Percentiles rank a stretch among this genome's conserved stretches.
phyloP scores from a whole-genome alignment of 2,888 invertebrate species.

The Leptinotarsa juncta region DNA sequence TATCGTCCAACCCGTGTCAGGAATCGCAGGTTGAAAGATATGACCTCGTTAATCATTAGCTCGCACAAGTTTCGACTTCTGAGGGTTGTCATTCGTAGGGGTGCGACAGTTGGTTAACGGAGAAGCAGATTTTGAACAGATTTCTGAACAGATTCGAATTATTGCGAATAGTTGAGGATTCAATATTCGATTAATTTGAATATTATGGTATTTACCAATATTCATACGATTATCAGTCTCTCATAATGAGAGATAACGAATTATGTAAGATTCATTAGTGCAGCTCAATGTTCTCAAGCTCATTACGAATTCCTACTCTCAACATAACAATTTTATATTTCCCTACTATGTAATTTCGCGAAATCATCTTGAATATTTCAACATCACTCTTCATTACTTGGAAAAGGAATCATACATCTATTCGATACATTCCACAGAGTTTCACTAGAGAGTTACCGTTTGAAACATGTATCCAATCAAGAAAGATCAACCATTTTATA shows the following conservation, averaged over 20 bases:
- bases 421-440: background rate
- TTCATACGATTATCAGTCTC: background rate
- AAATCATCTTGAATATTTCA: background rate
- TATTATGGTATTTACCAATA: no score
- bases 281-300: background rate
- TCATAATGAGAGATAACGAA: background rate
- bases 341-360: background rate
- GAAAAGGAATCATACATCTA: background rate
- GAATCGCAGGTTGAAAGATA: no score
- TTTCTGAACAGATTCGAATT: no score
- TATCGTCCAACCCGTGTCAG: no score
- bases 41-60: no score
- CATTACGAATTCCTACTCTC: background rate
- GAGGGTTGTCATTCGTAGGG: no score
- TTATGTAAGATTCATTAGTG: background rate
- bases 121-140: no score
- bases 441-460: background rate
- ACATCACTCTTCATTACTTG: background rate
- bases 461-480: constrained; percentile 17
- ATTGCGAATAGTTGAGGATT: no score
- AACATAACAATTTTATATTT: background rate
- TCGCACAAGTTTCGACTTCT: no score
- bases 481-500: constrained; percentile 16
- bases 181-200: no score
- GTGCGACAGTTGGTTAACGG: no score